Evolutionary conservation across 2,888 invertebrate species (phyloP), one percentile per base, ranked within the genome.

Genomic region (Toxonevra muliebris): DNA sequence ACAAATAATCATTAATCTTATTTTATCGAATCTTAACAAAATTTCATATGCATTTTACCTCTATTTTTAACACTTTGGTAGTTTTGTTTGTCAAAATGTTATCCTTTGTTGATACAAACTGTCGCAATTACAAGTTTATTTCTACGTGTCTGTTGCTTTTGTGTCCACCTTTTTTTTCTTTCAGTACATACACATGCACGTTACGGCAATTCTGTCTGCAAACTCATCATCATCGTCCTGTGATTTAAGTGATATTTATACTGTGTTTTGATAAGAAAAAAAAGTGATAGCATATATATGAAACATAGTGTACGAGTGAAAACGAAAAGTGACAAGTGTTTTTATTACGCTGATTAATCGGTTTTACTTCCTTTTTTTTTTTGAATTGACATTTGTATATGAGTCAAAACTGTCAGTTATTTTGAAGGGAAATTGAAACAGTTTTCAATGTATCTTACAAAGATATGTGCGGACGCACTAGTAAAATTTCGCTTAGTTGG

Each of bases 231-330:
- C n/a, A n/a, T n/a, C 65, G 58, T 70, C 69, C 71, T 69, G 81
- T 78, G 80, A 81, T 79, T 81, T 81, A 79, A 79, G 76, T 79
- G 80, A 79, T 80, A 79, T 81, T 81, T 81, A 81, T 81, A 61
- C 60, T 61, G 66, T 66, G 60, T 42, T 53, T 53, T 66, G 71
- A 62, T 19, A 53, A 61, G 43, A 75, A 69, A 77, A 74, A 74
- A 76, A 77, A 80, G 75, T 79, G 77, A 75, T 76, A 73, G 75
- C 76, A 76, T 74, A 76, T 73, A 76, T 77, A 79, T 77, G 75
- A 75, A 74, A 11, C 1, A 41, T 45, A 41, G 69, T 73, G 73
- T 7, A 13, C 17, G 57, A 9, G 43, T 13, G 57, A 12, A 41
- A 15, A 50, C 13, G n/a, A n/a, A 17, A 9, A n/a, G 72, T 78